These are phyloP conservation scores for Pachydiplax longipennis DNA, from an alignment of 2,888 invertebrate species.

Conservation along the genomic window DNA sequence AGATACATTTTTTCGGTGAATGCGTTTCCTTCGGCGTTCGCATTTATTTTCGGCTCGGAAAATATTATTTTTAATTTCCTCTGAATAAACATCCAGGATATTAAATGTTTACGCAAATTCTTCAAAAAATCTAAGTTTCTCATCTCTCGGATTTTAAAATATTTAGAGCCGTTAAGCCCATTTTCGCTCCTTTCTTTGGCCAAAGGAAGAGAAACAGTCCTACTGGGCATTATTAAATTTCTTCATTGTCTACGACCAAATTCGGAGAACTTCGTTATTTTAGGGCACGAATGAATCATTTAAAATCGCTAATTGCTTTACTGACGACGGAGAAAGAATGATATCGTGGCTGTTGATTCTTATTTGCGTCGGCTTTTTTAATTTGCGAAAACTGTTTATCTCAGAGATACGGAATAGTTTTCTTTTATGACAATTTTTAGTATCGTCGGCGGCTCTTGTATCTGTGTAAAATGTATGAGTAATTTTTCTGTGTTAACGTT, in stretches of 20 bases:
- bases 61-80: too few relatives aligned
- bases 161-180: too few relatives aligned
- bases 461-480: too few relatives aligned
- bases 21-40: too few relatives aligned
- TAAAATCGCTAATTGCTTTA: neutral
- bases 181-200: too few relatives aligned
- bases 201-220: neutral
- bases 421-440: neutral
- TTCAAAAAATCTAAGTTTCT: too few relatives aligned
- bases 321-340: neutral
- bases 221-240: neutral
- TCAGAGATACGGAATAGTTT: neutral
- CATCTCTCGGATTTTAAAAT: too few relatives aligned
- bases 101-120: too few relatives aligned
- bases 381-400: neutral
- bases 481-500: too few relatives aligned
- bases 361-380: neutral
- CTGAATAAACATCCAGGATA: too few relatives aligned
- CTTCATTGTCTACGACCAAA: neutral
- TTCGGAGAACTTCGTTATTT: neutral
- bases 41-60: neutral
- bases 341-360: neutral
- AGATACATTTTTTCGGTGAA: neutral
- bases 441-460: too few relatives aligned
- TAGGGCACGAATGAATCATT: neutral